Evolutionary conservation across 2,888 invertebrate species (phyloP), one percentile per base, ranked within the genome.

Genomic region (Cantharis flavilabris): DNA sequence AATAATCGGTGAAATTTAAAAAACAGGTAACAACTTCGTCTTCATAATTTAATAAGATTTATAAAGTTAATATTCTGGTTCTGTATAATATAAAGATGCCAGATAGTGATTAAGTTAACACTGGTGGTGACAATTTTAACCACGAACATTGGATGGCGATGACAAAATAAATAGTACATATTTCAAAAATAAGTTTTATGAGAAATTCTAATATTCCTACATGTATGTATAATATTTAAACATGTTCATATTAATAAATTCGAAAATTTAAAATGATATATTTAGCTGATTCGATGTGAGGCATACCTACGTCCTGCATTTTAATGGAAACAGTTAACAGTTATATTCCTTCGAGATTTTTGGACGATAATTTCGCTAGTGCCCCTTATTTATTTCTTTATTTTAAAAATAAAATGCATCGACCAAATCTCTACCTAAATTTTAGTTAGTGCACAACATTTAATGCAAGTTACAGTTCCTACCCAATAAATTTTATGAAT

Each of bases 31-130:
- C 74, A 77, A 69, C 70, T 73, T 70, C 28, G 30, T n/a, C 67
- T 70, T 28, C 62, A 73, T 69, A 74, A 75, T 71, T 75, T 75
- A 71, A 71, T 75, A 65, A 71, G 75, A 72, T 76, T 76, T 76
- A 76, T 69, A n/a, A 18, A 49, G 16, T 63, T 76, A 76, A 69
- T 67, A 75, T 67, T 49, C 49, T 63, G 26, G 23, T 64, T 69
- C 28, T 64, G 23, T 49, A 62, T 70, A 62, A 4, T 63, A 63
- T 18, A 28, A 71, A 70, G 20, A 64, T 14, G 69, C 28, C 70
- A 65, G 33, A 33, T 14, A 67, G 67, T 14, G 23, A 71, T 23
- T 70, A 75, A 49, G 14, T 20, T 71, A 71, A 71, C 75, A 71
- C 75, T 30, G 18, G 69, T 76, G 33, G 71, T 72, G 76, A 75